Conservation (phyloP, 2,888 invertebrate genomes). For the Masnerella sp. region DNA sequence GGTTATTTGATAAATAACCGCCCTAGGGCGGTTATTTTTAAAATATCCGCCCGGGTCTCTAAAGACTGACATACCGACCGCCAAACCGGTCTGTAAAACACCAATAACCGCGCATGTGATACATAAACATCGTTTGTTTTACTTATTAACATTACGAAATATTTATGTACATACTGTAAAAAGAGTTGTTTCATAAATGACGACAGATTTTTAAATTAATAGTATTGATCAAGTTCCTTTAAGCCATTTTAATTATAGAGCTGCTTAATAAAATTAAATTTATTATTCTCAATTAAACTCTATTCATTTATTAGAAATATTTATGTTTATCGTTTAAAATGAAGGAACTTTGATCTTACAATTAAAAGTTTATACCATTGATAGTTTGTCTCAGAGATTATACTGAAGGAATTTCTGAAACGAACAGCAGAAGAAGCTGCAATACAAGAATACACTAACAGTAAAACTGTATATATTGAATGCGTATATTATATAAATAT, state of each 20-base stretch:
- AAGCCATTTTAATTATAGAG: conserved; percentile 14
- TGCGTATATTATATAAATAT: conserved; percentile 67
- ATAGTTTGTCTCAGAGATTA: conserved; percentile 70
- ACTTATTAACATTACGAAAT: conserved; percentile 62
- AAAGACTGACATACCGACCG: too few species aligned
- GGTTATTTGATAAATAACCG: too few species aligned
- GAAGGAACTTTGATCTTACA: conserved; percentile 40
- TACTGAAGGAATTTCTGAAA: conserved; percentile 66
- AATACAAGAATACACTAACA: conserved; percentile 56
- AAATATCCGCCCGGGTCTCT: too few species aligned
- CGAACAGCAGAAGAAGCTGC: conserved; percentile 67
- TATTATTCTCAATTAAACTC: background rate
- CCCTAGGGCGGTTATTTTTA: too few species aligned
- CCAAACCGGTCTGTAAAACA: too few species aligned
- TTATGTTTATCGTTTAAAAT: conserved; percentile 18
- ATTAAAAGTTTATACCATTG: conserved; percentile 62
- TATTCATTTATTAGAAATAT: background rate
- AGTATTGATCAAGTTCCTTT: conserved; percentile 67
- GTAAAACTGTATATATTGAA: conserved; percentile 66
- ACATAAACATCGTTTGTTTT: too few species aligned
- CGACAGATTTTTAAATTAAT: conserved; percentile 65
- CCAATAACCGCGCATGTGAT: too few species aligned
- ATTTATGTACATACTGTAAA: conserved; percentile 75
- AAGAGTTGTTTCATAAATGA: conserved; percentile 73
- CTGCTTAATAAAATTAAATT: background rate